A percentile compares a stretch with the other conserved stretches of the same genome.
phyloP scores from a whole-genome alignment of 2,888 invertebrate species.

The Hermaeophaga mercurialis region DNA sequence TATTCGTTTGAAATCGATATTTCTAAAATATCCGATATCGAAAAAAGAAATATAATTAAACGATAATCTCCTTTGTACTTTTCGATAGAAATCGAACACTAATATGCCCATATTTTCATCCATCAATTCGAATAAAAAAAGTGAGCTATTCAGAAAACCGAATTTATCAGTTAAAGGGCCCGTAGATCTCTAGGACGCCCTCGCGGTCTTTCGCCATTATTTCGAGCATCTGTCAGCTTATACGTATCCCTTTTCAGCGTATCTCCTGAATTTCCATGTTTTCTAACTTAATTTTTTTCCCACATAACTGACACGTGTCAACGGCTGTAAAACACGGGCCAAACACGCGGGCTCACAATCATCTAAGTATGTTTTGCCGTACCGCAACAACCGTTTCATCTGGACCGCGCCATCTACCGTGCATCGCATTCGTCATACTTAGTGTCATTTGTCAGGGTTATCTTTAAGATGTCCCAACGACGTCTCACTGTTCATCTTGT shows the following conservation, averaged over 20 bases:
- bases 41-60: too few relatives aligned
- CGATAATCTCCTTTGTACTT: too few relatives aligned
- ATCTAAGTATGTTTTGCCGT: not conserved
- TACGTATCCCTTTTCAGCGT: conserved; percentile 12
- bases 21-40: too few relatives aligned
- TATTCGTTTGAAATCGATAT: too few relatives aligned
- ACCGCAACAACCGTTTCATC: conserved; percentile 22
- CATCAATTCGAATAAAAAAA: not conserved
- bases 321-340: conserved; percentile 22
- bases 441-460: conserved; percentile 49
- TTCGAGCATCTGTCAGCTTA: conserved; percentile 21
- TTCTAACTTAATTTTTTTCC: conserved; percentile 10
- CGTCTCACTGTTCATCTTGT: not conserved
- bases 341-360: conserved; percentile 30
- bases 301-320: conserved; percentile 27
- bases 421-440: conserved; percentile 41
- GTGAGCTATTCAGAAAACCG: conserved; percentile 1
- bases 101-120: not conserved
- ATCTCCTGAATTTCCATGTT: conserved; percentile 14
- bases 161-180: conserved; percentile 14
- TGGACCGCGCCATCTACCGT: conserved; percentile 33
- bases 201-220: conserved; percentile 10
- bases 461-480: conserved; percentile 39
- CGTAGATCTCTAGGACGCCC: not conserved
- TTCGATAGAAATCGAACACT: not conserved